Evolutionary conservation across 2,888 invertebrate species (phyloP), one percentile per base, ranked within the genome.

Genomic region (Drosophila subquinaria): DNA sequence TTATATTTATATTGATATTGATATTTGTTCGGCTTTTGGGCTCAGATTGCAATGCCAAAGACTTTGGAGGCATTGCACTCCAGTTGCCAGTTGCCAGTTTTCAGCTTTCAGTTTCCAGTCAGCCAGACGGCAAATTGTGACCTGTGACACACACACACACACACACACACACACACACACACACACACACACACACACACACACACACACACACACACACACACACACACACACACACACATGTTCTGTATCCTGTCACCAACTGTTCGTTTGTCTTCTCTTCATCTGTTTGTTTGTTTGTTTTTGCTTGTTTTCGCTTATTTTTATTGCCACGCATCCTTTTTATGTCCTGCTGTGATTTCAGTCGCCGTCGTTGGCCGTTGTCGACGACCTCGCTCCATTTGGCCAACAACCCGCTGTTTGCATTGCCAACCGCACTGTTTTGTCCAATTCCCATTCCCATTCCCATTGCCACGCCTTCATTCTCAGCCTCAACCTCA

Each of bases 311-410:
- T 67, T 80, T 78, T 78, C 73, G 85, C 62, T 84, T 78, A 76
- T 80, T 71, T 80, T 87, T 84, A 84, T 87, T 80, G 76, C 78
- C 80, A 76, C 82, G 81, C 81, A 82, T 81, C 82, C 78, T 72
- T 82, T 82, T 82, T 80, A 76, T 82, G 82, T 76, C 76, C 78
- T 78, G 76, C 85, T 79, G 82, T 82, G 85, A 88, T 88, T 88
- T 68, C 69, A 62, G 43, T 45, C 62, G 66, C 20, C 43, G 27
- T 9, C 53, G 5, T 20, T 52, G 65, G 65, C 45, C 45, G 42
- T 59, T 60, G 68, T 45, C 59, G 45, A 62, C 50, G 47, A 52
- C 63, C 56, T 40, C 60, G 48, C 73, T 45, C 60, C 70, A 63
- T 64, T 61, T 76, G 66, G 51, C 73, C 69, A 48, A 11, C 60